Base-by-base conservation (phyloP, 2,888 invertebrate species). In the Trichogramma evanescens region DNA sequence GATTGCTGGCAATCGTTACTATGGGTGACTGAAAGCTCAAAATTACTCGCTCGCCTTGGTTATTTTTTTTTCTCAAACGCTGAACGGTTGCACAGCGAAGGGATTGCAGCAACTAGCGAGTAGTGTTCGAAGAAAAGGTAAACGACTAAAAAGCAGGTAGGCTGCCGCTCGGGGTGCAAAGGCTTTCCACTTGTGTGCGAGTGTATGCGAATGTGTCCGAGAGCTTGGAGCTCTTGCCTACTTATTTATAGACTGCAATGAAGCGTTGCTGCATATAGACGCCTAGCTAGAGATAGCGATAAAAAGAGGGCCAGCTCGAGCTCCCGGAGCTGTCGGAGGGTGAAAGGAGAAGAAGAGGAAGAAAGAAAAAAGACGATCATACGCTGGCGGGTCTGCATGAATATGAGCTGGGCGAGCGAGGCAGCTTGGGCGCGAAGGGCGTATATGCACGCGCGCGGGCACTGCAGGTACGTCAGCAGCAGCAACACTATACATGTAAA, bases 191-290 rank as follows among this genome's bases (percentile, higher is more conserved):
- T 26, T 26, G 26, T 26, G 26, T 26, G 26, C 26, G 26, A 26
- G 26, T 26, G 26, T 26, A 26, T 26, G 26, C 26, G 26, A 26
- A 26, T 26, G 26, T 26, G 26, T 1, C 26, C 26, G 26, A 26
- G 26, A 26, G 26, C 26, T 52, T 46, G 48, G 39, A 46, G 46
- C 48, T n/a, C 10, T 49, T 50, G 57, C 59, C 59, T 64, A 63
- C 59, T 65, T 67, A 66, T 68, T 67, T 68, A 67, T 67, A 68
- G 45, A 51, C 62, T 53, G 64, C 63, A 65, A 63, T 63, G 63
- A 63, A 62, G 56, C 62, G 63, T 63, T 64, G 65, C 63, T 63
- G n/a, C 10, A 48, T 5, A 48, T 1, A 67, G 66, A 26, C 26
- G 26, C 61, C 63, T 63, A 67, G 66, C 65, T 63, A 65, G 57